Conservation (phyloP, 2,888 invertebrate species). For the Cenopis cana region DNA sequence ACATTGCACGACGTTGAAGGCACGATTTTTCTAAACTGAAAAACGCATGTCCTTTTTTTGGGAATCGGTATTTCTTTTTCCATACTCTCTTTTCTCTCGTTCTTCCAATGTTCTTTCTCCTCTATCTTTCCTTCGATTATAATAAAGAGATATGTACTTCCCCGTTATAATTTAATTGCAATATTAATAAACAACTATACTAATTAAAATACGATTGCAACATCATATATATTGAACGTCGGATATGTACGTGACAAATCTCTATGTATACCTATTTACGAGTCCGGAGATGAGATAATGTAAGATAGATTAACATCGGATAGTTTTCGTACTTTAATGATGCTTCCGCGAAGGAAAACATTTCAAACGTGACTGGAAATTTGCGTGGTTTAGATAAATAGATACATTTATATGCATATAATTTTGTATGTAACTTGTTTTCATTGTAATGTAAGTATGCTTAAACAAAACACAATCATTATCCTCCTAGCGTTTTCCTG, state of each 20-base stretch:
- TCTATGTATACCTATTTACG: neutral
- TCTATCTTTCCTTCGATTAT: neutral
- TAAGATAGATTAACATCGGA: slow-evolving; percentile 32
- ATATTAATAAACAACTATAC: slow-evolving; percentile 4
- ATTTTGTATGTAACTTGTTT: no score
- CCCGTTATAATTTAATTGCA: neutral
- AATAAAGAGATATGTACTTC: neutral
- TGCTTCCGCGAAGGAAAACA: slow-evolving; percentile 32
- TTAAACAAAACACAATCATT: no score
- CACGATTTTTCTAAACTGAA: no score
- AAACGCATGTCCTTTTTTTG: no score
- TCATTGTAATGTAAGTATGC: no score
- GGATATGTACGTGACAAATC: slow-evolving; percentile 1
- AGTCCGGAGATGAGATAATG: slow-evolving; percentile 13
- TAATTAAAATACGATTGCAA: neutral
- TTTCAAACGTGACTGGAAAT: slow-evolving; percentile 28
- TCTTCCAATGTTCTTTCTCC: no score
- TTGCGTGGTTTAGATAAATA: neutral
- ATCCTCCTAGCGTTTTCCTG: no score
- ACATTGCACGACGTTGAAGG: no score
- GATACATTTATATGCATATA: neutral
- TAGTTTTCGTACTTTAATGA: slow-evolving; percentile 27
- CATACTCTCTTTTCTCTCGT: no score
- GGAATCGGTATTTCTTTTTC: no score
- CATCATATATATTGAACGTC: neutral